phyloP scores from a whole-genome alignment of 2,888 invertebrate species.

The Willowsia nigromaculata region DNA sequence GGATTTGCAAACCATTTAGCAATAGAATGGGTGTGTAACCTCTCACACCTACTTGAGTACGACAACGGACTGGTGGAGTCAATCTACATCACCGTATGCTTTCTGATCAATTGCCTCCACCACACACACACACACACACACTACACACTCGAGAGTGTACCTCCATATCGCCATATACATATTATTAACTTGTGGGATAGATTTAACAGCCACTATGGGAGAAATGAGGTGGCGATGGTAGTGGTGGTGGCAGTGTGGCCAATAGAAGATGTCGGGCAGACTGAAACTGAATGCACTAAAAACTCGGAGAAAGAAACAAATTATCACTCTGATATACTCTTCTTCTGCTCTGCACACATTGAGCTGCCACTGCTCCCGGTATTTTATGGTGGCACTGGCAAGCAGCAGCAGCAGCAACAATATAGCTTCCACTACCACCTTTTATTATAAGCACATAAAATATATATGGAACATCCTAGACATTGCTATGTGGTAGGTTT shows the following conservation, averaged over 20 bases:
- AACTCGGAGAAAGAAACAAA: slow-evolving; percentile 55
- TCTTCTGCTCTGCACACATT: not conserved
- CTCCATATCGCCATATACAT: not conserved
- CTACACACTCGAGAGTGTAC: not conserved
- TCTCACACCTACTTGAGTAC: slow-evolving; percentile 68
- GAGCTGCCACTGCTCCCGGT: too few relatives aligned
- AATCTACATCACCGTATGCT: slow-evolving; percentile 58
- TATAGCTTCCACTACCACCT: too few relatives aligned
- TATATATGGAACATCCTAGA: not conserved
- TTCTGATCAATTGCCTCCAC: slow-evolving; percentile 62
- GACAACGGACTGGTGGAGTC: slow-evolving; percentile 71
- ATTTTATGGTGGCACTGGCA: not conserved
- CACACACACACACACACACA: not conserved
- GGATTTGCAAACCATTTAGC: slow-evolving; percentile 62
- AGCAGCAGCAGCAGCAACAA: not conserved
- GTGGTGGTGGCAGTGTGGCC: slow-evolving; percentile 13
- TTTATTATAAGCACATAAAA: too few relatives aligned
- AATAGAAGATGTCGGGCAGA: slow-evolving; percentile 16
- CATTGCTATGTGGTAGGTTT: not conserved
- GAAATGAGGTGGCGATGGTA: slow-evolving; percentile 23
- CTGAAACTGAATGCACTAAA: slow-evolving; percentile 16
- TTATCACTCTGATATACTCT: slow-evolving; percentile 60
- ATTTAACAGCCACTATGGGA: slow-evolving; percentile 57
- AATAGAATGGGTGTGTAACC: slow-evolving; percentile 64
- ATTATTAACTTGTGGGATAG: slow-evolving; percentile 54